A percentile compares a stretch with the other conserved stretches of the same genome.
These are phyloP conservation scores for Sinocyclocheilus grahami DNA, from an alignment of 2,113 vertebrate genomes.

Conservation along the genomic window DNA sequence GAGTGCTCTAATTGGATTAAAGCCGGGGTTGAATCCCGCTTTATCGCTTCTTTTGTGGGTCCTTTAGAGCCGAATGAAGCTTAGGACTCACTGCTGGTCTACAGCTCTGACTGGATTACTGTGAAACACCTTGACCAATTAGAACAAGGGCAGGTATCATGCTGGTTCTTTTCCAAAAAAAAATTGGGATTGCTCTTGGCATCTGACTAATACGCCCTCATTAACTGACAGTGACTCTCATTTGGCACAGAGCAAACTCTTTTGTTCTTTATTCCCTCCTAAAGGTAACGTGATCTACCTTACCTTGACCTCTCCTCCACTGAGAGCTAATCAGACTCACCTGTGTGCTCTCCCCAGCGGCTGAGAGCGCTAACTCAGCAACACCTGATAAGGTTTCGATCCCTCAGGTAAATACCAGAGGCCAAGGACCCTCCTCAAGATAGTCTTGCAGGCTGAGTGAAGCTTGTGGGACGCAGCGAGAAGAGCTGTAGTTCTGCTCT, in stretches of 20 bases:
- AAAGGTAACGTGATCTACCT: conserved; percentile 68
- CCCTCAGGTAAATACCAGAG: conserved; percentile 56
- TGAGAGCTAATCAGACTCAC: conserved; percentile 75
- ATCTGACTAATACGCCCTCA: conserved; percentile 70
- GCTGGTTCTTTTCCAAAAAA: conserved; percentile 63
- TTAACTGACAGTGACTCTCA: conserved; percentile 59
- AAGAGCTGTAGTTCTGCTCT: conserved; percentile 34
- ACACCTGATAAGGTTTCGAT: conserved; percentile 67
- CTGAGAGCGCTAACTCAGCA: conserved; percentile 70
- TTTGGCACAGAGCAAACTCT: conserved; percentile 41
- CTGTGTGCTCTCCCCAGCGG: conserved; percentile 67
- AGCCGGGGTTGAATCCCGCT: conserved; percentile 62
- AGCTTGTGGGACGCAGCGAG: conserved; percentile 35
- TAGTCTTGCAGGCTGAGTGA: conserved; percentile 52
- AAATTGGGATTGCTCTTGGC: conserved; percentile 66
- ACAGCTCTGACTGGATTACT: conserved; percentile 60
- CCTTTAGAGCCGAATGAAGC: conserved; percentile 56
- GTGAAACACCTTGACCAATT: conserved; percentile 74
- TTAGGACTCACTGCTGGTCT: conserved; percentile 53
- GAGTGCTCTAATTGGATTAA: conserved; percentile 77
- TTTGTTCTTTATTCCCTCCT: conserved; percentile 36
- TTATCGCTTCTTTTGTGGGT: conserved; percentile 65
- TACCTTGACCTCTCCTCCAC: conserved; percentile 72
- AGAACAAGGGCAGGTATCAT: conserved; percentile 73
- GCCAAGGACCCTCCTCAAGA: conserved; percentile 60